Base-by-base conservation (phyloP, 2,888 invertebrate species). In the Bombylius major region DNA sequence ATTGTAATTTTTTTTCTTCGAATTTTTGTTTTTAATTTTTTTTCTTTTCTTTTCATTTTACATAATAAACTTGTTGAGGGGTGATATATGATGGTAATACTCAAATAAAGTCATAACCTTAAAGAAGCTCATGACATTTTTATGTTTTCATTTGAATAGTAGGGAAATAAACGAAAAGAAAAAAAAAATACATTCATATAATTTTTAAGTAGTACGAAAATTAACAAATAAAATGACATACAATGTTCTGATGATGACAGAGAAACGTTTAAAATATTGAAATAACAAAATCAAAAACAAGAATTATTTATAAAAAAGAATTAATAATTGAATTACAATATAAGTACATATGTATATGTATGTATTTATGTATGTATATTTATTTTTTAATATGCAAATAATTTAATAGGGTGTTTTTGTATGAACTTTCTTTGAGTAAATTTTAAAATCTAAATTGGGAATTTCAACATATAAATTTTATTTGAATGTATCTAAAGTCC, bases 281-380 rank as follows among this genome's bases (percentile, higher is more conserved):
- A 60, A 61, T 59, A 61, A 60, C 60, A 57, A 61, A 61, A 63
- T 62, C 61, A 61, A 23, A 23, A 62, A 59, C 57, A 59, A 58
- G 58, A 60, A 60, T 61, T 63, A 60, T 61, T 63, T 60, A 60
- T 56, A 60, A 58, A 55, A 55, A 59, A 52, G 50, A 61, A 60
- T 61, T 61, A 59, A 57, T 61, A 61, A 62, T 61, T 62, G 51
- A 61, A 62, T 62, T 62, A 62, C 57, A 23, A 23, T 23, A 23
- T 23, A 23, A 23, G 3, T 23, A 23, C 3, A 23, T 23, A 23
- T 23, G 23, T n/a, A n/a, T n/a, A 23, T 2, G 23, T 2, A 23
- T 23, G 23, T 3, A 23, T 23, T 23, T 23, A 2, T 23, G 23
- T 23, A n/a, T n/a, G n/a, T n/a, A n/a, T n/a, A n/a, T n/a, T n/a